Evolutionary conservation across 2,113 vertebrate species (phyloP), one percentile per base, ranked within the genome.

Genomic region (Nothobranchius furzeri): DNA sequence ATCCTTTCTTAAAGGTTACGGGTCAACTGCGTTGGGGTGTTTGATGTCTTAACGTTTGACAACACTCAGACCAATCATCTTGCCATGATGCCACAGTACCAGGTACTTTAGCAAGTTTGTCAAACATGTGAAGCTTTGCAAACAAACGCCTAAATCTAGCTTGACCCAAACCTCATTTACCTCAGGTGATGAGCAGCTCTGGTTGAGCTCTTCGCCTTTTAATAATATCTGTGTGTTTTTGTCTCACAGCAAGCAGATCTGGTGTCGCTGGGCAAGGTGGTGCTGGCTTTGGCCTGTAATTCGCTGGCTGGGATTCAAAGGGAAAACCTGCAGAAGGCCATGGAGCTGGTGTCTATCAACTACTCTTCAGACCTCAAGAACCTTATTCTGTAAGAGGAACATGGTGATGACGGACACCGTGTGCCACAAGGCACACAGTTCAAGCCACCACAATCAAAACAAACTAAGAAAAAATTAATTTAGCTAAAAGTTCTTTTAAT

Each of bases 291-390:
- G 91, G 96, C 98, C 62, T 99, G 97, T 89, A 99, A 99, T 92
- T 98, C 96, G 87, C 93, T 99, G 87, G 95, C 96, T 90, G 98
- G 98, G 86, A 98, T 99, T 91, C 97, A 99, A 87, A 95, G 97
- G 90, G 98, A 99, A 79, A 99, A 98, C 90, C 92, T 99, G 83
- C 97, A 98, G 92, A 99, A 99, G 90, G 96, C 97, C 78, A 98
- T 99, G 96, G 98, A 99, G 93, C 89, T 99, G 83, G 98, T 99
- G 94, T 98, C 96, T 86, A 97, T 98, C 91, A 99, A 98, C 94
- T 99, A 99, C 90, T 99, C 98, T 75, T 98, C 98, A 87, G 98
- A 99, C 92, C 94, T 99, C 92, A 99, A 99, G 93, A 99, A 99
- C 93, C 95, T 99, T 83, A 99, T 99, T 91, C 94, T 99, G 98